phyloP scores from a whole-genome alignment of 2,113 vertebrate genomes.

The Dipodomys stephensi region DNA sequence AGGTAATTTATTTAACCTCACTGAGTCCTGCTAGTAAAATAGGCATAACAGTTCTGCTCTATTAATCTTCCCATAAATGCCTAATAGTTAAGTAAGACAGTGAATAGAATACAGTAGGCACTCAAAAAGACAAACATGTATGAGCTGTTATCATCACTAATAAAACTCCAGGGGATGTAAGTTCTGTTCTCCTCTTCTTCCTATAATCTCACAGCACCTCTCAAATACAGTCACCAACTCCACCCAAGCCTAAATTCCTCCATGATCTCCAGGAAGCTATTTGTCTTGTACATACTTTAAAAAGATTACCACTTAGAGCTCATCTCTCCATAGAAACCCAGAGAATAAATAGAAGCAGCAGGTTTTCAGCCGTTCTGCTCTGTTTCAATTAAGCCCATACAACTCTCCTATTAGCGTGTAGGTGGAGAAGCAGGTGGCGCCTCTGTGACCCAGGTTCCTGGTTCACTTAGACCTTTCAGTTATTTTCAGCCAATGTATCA shows the following conservation, averaged over 20 bases:
- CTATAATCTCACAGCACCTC: not conserved
- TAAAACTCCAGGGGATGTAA: not conserved
- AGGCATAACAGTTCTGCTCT: not conserved
- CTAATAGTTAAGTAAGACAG: not conserved
- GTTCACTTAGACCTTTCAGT: slow-evolving; percentile 54
- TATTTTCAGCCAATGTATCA: slow-evolving; percentile 50
- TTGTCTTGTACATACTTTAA: slow-evolving; percentile 3
- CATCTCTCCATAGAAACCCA: slow-evolving; percentile 72
- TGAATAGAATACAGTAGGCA: not conserved
- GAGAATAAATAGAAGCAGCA: slow-evolving; percentile 76
- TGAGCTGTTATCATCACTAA: not conserved
- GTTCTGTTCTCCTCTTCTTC: not conserved
- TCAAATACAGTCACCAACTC: not conserved
- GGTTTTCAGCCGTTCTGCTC: slow-evolving; percentile 51
- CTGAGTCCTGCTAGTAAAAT: not conserved
- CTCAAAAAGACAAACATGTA: not conserved
- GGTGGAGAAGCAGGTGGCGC: not conserved
- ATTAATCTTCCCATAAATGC: not conserved
- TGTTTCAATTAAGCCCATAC: slow-evolving; percentile 66
- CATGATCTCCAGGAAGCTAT: not conserved
- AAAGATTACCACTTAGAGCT: slow-evolving; percentile 28
- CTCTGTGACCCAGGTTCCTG: slow-evolving; percentile 19
- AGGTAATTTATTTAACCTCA: slow-evolving; percentile 6
- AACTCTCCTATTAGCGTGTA: slow-evolving; percentile 50
- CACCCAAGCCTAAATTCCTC: not conserved